Percentiles rank a stretch among this genome's conserved stretches.
Conservation (phyloP, 2,888 invertebrate genomes). For the Rhagophthalmus giganteus region DNA sequence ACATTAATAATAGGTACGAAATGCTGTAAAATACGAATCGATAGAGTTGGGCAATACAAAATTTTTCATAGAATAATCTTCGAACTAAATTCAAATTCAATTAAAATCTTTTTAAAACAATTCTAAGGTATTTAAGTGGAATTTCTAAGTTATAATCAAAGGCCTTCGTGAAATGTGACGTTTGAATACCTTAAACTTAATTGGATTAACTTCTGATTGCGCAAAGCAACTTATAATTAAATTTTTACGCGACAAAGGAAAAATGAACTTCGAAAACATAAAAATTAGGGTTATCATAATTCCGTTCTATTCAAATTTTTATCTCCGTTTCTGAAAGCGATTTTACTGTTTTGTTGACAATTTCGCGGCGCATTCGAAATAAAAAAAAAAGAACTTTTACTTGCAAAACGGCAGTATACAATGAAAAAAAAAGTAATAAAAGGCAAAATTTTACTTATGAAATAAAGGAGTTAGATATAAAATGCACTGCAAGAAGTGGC, state of each 20-base stretch:
- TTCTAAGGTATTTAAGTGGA: neutral
- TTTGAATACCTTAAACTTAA: neutral
- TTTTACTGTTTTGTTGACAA: neutral
- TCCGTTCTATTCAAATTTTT: neutral
- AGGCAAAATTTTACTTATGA: too few species aligned
- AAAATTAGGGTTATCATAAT: too few species aligned
- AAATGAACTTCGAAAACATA: too few species aligned
- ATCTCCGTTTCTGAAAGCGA: neutral
- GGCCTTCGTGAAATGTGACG: neutral
- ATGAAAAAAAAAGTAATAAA: constrained; percentile 1
- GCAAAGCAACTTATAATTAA: neutral
- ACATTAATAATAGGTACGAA: too few species aligned
- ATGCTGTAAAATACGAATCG: too few species aligned
- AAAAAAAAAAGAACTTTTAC: too few species aligned
- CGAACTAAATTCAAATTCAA: too few species aligned
- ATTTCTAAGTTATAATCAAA: neutral
- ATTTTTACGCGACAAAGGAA: neutral
- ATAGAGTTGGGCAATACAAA: too few species aligned
- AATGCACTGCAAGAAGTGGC: constrained; percentile 13
- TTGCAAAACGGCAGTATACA: neutral
- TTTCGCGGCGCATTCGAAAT: neutral
- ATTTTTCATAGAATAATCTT: too few species aligned
- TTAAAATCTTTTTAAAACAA: too few species aligned
- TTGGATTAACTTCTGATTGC: neutral
- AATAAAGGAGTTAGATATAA: constrained; percentile 8